Percentiles rank a stretch among this genome's conserved stretches.
Evolutionary conservation across 2,888 invertebrate genomes (phyloP).

Genomic region (Nymphalis c-album): DNA sequence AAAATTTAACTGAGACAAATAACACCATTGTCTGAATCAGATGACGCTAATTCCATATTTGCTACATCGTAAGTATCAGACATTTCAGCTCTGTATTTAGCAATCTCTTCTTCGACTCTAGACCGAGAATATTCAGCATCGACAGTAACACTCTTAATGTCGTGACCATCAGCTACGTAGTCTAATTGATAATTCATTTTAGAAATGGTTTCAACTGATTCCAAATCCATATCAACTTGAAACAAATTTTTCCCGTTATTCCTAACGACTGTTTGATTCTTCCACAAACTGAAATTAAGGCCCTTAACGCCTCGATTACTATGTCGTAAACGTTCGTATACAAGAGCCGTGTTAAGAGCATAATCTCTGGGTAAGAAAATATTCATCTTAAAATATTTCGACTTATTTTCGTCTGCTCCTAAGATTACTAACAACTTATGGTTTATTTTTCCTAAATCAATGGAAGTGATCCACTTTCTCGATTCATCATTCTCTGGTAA

Average conservation of each 20-base stretch:
- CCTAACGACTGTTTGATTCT: conserved; percentile 40
- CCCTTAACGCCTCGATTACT: conserved; percentile 64
- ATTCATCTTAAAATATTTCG: conserved; percentile 54
- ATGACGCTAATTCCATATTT: conserved; percentile 65
- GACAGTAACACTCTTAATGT: conserved; percentile 42
- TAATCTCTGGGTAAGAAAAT: conserved; percentile 43
- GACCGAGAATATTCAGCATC: conserved; percentile 47
- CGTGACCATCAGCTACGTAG: conserved; percentile 47
- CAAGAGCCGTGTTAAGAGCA: conserved; percentile 36
- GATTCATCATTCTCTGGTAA: conserved; percentile 64
- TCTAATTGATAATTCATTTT: conserved; percentile 57
- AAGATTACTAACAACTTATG: conserved; percentile 50
- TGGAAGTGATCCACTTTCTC: conserved; percentile 57
- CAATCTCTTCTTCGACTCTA: conserved; percentile 51
- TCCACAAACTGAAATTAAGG: conserved; percentile 64
- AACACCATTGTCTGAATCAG: conserved; percentile 54
- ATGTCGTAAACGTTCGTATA: conserved; percentile 54
- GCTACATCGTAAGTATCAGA: conserved; percentile 63
- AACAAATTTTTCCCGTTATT: conserved; percentile 27
- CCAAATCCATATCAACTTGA: conserved; percentile 61
- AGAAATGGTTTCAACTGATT: conserved; percentile 59
- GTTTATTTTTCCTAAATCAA: conserved; percentile 58
- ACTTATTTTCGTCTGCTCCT: conserved; percentile 52
- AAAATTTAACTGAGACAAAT: conserved; percentile 41
- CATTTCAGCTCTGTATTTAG: conserved; percentile 55